These are phyloP conservation scores for Agrotis exclamationis DNA, from an alignment of 2,888 invertebrate genomes.

Conservation along the genomic window DNA sequence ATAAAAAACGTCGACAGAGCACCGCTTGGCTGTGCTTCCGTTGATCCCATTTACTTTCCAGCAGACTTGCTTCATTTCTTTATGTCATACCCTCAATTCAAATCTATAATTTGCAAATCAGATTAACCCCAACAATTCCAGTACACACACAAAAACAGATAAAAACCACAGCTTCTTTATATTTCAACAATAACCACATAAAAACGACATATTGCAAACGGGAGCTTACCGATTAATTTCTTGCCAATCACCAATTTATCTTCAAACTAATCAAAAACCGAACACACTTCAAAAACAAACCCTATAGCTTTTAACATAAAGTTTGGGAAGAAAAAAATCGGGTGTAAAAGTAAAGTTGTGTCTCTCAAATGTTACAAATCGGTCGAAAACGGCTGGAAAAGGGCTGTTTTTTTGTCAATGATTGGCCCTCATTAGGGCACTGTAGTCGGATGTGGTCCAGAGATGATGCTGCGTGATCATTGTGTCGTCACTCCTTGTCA, in stretches of 20 bases:
- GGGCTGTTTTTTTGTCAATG: slow-evolving; percentile 56
- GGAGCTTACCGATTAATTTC: slow-evolving; percentile 58
- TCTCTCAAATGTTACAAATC: slow-evolving; percentile 43
- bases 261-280: not conserved
- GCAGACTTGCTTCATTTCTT: not conserved
- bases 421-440: slow-evolving; percentile 55
- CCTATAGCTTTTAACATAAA: fast-evolving
- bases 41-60: too few species aligned
- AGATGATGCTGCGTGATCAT: slow-evolving; percentile 54
- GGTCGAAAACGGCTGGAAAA: slow-evolving; percentile 43
- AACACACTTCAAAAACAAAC: not conserved
- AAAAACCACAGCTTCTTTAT: slow-evolving; percentile 55
- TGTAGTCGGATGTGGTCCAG: slow-evolving; percentile 61
- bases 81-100: not conserved
- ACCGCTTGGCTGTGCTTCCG: too few species aligned
- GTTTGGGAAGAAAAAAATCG: fast-evolving
- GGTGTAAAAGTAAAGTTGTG: not conserved
- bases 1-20: too few species aligned
- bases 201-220: slow-evolving; percentile 66
- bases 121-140: slow-evolving; percentile 34
- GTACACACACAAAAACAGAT: slow-evolving; percentile 42
- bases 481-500: slow-evolving; percentile 55
- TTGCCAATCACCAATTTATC: slow-evolving; percentile 37
- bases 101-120: slow-evolving; percentile 41
- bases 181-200: slow-evolving; percentile 34